phyloP scores from a whole-genome alignment of 2,113 vertebrate genomes.

The Camarhynchus parvulus region DNA sequence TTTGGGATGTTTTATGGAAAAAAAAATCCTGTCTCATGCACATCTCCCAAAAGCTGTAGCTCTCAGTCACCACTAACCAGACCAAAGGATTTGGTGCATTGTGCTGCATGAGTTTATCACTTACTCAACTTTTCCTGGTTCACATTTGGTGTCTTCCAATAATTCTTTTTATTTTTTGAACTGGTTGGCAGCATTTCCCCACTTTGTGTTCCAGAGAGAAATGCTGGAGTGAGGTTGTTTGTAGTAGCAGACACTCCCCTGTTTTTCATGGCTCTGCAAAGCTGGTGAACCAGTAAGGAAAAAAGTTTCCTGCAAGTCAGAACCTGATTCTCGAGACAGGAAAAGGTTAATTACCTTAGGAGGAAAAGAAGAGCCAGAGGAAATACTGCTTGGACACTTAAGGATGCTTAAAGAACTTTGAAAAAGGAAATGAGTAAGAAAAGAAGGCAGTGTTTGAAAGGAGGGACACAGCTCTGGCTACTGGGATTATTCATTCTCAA shows the following conservation, averaged over 20 bases:
- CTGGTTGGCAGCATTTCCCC: neutral
- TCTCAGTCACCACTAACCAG: neutral
- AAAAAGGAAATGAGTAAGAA: neutral
- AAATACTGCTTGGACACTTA: neutral
- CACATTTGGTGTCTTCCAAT: neutral
- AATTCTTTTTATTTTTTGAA: neutral
- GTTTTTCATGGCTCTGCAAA: neutral
- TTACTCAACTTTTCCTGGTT: neutral
- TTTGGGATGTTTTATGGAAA: neutral
- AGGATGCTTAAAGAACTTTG: neutral
- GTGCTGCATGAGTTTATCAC: neutral
- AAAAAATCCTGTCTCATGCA: neutral
- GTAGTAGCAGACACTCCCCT: neutral
- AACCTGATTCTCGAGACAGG: neutral
- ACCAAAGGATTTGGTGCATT: neutral
- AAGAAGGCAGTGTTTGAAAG: neutral
- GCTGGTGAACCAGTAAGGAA: neutral
- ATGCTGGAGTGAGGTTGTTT: neutral
- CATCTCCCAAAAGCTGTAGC: neutral
- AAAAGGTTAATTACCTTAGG: neutral
- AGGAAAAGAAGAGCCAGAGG: neutral
- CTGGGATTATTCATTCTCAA: constrained; percentile 29
- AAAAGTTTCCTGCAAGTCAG: neutral
- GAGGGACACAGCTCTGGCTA: neutral
- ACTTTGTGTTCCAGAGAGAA: neutral